phyloP scores from a whole-genome alignment of 2,113 vertebrate genomes.

The Scytalopus superciliaris region DNA sequence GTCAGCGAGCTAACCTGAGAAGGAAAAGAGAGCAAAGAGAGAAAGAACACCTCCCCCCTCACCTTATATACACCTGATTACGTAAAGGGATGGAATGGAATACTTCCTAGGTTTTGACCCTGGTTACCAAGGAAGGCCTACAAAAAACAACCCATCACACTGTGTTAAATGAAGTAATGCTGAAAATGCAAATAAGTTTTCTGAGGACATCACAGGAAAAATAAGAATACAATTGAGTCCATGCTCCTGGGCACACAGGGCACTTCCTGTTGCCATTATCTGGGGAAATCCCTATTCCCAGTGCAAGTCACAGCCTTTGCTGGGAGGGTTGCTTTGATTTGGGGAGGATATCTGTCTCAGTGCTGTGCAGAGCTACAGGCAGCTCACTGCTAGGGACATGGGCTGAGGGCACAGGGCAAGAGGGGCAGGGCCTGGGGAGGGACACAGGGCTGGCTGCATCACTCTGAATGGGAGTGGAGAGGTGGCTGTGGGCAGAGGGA shows the following conservation, averaged over 20 bases:
- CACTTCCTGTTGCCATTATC: not conserved
- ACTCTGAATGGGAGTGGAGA: not conserved
- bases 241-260: not conserved
- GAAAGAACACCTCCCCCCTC: too few relatives aligned
- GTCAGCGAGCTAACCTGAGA: too few relatives aligned
- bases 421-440: not conserved
- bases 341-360: not conserved
- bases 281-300: not conserved
- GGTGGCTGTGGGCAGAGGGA: not conserved
- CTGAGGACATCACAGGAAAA: not conserved
- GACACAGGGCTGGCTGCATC: not conserved
- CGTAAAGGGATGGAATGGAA: too few relatives aligned
- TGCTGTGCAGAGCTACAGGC: not conserved
- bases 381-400: rapidly evolving
- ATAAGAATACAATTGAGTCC: not conserved
- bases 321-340: not conserved
- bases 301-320: not conserved
- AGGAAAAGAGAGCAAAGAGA: too few relatives aligned
- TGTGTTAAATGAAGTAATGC: not conserved
- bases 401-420: not conserved
- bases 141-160: too few relatives aligned
- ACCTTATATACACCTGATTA: too few relatives aligned
- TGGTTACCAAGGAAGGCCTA: too few relatives aligned
- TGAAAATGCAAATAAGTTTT: not conserved
- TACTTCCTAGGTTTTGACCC: too few relatives aligned